A percentile compares a stretch with the other conserved stretches of the same genome.
These are phyloP conservation scores for Sarcoramphus papa DNA, from an alignment of 2,797 vertebrate genomes.

Conservation along the genomic window DNA sequence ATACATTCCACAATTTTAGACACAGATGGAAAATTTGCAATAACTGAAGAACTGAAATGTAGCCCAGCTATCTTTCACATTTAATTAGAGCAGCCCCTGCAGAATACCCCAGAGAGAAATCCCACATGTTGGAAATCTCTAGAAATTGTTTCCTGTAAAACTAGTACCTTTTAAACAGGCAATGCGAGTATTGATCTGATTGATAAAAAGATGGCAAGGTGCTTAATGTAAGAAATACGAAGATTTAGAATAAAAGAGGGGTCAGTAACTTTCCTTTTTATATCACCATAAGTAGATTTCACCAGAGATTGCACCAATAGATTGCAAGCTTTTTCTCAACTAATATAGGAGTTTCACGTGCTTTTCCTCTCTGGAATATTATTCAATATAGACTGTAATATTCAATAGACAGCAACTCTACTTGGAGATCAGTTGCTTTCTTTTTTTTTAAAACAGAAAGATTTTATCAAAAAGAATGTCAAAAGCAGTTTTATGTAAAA, in stretches of 20 bases:
- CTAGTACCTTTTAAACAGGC: background rate
- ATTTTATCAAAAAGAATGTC: background rate
- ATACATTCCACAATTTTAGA: background rate
- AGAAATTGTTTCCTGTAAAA: background rate
- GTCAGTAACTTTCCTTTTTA: background rate
- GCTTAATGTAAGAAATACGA: background rate
- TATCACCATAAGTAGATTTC: background rate
- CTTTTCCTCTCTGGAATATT: background rate
- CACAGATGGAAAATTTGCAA: background rate
- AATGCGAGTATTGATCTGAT: background rate
- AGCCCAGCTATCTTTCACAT: background rate
- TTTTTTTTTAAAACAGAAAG: background rate
- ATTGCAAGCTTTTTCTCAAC: background rate
- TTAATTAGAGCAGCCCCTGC: background rate
- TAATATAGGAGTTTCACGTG: background rate
- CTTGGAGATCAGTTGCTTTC: background rate
- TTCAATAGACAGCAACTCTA: background rate
- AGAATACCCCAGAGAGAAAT: background rate
- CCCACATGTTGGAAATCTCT: background rate
- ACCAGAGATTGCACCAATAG: background rate
- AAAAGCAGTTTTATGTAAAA: conserved; percentile 4
- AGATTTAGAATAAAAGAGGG: background rate
- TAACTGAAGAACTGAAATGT: background rate
- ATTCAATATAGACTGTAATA: background rate
- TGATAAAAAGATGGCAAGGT: background rate